These are phyloP conservation scores for Cherax destructor DNA, from an alignment of 1,140 invertebrate genomes.

Conservation along the genomic window DNA sequence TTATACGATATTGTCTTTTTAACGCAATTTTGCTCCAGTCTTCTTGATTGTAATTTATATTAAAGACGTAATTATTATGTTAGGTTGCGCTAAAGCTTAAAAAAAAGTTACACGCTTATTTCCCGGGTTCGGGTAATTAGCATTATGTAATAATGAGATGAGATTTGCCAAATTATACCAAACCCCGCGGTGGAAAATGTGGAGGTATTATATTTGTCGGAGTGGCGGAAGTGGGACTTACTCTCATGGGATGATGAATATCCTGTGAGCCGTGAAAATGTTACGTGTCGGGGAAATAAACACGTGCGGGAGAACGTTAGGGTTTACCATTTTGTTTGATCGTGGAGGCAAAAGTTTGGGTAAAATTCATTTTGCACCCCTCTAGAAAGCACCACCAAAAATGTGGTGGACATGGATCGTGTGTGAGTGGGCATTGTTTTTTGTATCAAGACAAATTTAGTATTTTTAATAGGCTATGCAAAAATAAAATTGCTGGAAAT, in stretches of 20 bases:
- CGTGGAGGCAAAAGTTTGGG: background rate
- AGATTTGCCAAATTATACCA: background rate
- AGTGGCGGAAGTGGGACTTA: conserved; percentile 14
- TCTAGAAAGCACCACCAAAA: background rate
- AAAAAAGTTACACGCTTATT: background rate
- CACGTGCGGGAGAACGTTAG: background rate
- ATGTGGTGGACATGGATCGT: background rate
- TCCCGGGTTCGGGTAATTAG: background rate
- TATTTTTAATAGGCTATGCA: background rate
- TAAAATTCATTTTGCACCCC: background rate
- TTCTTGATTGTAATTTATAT: too few species aligned
- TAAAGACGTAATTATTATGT: too few species aligned
- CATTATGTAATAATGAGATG: background rate
- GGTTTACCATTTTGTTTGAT: background rate
- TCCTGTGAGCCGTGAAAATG: conserved; percentile 13
- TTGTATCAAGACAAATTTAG: background rate
- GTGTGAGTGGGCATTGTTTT: background rate
- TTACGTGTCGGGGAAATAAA: conserved; percentile 11
- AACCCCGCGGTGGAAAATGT: conserved; percentile 2
- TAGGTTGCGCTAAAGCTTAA: too few species aligned
- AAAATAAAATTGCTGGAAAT: background rate
- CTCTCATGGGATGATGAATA: conserved; percentile 9
- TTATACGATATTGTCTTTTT: too few species aligned
- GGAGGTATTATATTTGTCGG: background rate
- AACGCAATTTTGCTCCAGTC: too few species aligned